phyloP scores from a whole-genome alignment of 2,113 vertebrate species.

The Procavia capensis region DNA sequence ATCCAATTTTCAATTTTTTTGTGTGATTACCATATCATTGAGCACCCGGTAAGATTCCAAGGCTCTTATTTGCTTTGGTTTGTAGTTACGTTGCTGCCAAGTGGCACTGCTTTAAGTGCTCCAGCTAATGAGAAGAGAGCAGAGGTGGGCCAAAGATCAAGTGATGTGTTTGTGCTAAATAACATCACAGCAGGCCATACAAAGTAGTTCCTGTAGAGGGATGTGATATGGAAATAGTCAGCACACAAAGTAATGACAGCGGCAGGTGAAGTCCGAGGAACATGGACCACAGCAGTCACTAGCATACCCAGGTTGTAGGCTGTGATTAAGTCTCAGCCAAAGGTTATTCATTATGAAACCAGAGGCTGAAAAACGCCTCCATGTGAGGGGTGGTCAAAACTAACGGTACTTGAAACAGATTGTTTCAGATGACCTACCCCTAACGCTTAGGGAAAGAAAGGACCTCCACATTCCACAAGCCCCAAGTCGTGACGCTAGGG shows the following conservation, averaged over 20 bases:
- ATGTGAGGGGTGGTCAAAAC: too few relatives aligned
- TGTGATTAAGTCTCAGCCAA: neutral
- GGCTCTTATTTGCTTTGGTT: neutral
- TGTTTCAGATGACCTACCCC: too few relatives aligned
- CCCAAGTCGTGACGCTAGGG: too few relatives aligned
- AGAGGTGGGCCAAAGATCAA: neutral
- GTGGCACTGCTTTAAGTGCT: neutral
- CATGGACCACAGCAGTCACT: accelerated
- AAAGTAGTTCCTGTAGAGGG: neutral
- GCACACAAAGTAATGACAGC: accelerated
- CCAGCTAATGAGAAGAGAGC: neutral
- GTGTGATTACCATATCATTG: neutral
- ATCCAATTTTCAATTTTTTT: neutral
- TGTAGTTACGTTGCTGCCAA: neutral
- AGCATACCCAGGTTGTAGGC: accelerated
- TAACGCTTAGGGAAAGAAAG: too few relatives aligned
- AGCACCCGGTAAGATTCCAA: neutral
- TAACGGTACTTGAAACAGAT: too few relatives aligned
- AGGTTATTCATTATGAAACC: neutral
- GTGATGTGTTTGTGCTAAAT: neutral
- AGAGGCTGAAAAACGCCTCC: too few relatives aligned
- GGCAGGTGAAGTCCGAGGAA: neutral
- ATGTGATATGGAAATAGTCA: neutral
- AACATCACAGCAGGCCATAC: neutral
- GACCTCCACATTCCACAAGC: too few relatives aligned